Evolutionary conservation across 1,140 invertebrate species (phyloP).

Genomic region (Drosophila nigromelanica): DNA sequence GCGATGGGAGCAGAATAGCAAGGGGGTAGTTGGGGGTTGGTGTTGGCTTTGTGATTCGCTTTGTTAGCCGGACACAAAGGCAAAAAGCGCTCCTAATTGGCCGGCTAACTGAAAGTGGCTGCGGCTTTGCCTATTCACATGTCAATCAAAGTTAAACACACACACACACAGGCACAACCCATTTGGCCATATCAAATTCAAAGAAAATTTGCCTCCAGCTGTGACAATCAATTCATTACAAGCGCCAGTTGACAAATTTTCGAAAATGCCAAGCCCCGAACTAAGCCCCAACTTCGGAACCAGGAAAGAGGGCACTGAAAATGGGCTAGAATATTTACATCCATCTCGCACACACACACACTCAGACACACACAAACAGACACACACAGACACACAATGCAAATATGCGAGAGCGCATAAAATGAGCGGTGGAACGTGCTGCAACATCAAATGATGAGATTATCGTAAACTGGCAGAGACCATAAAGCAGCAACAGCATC

Average conservation of each 20-base stretch:
- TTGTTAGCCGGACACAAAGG: slow-evolving; percentile 72
- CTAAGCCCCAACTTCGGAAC: not conserved
- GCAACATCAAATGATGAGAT: slow-evolving; percentile 83
- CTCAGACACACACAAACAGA: slow-evolving; percentile 20
- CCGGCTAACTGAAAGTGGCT: slow-evolving; percentile 81
- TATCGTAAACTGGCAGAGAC: slow-evolving; percentile 71
- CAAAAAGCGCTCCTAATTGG: slow-evolving; percentile 79
- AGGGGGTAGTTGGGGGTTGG: not conserved
- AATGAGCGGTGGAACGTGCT: slow-evolving; percentile 74
- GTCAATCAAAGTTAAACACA: slow-evolving; percentile 67
- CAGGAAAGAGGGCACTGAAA: not conserved
- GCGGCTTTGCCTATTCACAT: slow-evolving; percentile 76
- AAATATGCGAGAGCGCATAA: slow-evolving; percentile 73
- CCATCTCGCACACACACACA: slow-evolving; percentile 20
- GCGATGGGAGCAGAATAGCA: not conserved
- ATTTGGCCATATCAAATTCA: slow-evolving; percentile 75
- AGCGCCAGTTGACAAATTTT: slow-evolving; percentile 73
- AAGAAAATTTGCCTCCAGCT: slow-evolving; percentile 52
- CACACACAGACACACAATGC: slow-evolving; percentile 47
- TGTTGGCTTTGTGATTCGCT: slow-evolving; percentile 64
- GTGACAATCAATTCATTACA: slow-evolving; percentile 80
- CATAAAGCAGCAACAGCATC: slow-evolving; percentile 56
- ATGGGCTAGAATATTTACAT: slow-evolving; percentile 42
- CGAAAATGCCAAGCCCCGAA: slow-evolving; percentile 49
- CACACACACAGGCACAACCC: slow-evolving; percentile 17